phyloP scores from a whole-genome alignment of 2,113 vertebrate species.

The Nycticebus coucang region DNA sequence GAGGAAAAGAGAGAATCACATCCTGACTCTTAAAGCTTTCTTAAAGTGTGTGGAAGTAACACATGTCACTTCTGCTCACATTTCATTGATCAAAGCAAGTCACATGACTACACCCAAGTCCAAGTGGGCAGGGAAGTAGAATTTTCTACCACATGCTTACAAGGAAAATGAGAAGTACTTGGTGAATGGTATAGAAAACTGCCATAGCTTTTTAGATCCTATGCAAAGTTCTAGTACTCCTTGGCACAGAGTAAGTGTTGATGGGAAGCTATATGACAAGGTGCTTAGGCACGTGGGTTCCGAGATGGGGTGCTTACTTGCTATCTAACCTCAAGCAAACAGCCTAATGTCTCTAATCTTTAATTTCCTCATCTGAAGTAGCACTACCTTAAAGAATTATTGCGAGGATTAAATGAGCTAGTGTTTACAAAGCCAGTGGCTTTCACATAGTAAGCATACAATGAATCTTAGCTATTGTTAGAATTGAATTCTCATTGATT shows the following conservation, averaged over 20 bases:
- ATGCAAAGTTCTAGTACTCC: not conserved
- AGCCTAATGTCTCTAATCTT: not conserved
- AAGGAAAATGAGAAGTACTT: not conserved
- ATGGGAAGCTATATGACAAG: not conserved
- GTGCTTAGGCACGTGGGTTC: not conserved
- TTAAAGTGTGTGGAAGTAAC: not conserved
- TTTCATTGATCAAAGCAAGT: conserved; percentile 11
- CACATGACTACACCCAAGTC: not conserved
- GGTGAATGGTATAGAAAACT: not conserved
- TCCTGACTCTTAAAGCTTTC: not conserved
- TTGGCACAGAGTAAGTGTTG: not conserved
- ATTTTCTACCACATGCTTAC: not conserved
- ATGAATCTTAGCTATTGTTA: not conserved
- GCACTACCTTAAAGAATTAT: not conserved
- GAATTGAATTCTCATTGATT: not conserved
- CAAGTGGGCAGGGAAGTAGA: not conserved
- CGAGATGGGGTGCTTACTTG: not conserved
- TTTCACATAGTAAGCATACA: not conserved
- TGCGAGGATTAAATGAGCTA: not conserved
- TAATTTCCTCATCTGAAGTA: conserved; percentile 14
- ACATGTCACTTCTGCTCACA: not conserved
- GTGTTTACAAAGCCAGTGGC: not conserved
- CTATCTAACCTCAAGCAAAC: not conserved
- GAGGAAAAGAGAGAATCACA: not conserved
- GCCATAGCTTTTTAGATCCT: not conserved